phyloP scores from a whole-genome alignment of 64 coral and sea anemone species.

The Montipora sp. region DNA sequence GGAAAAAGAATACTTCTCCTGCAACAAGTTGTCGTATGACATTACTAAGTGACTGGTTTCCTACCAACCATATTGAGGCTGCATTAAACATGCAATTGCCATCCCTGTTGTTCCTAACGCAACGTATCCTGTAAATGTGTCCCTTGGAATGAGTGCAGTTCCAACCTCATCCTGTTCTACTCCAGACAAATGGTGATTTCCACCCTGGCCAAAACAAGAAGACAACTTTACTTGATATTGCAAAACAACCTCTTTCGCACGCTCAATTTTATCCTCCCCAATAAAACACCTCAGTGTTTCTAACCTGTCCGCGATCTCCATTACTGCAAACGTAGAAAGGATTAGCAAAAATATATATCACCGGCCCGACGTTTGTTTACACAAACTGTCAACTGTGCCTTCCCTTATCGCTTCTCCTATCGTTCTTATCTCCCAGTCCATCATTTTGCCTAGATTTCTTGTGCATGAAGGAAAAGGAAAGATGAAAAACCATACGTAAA shows the following conservation, averaged over 20 bases:
- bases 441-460: constrained; percentile 5
- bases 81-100: constrained; percentile 5
- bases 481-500: constrained; percentile 3
- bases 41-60: not conserved
- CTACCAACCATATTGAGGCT: not conserved
- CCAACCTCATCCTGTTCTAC: not conserved
- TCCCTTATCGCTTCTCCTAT: not conserved
- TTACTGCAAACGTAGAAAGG: not conserved
- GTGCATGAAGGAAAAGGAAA: constrained; percentile 8
- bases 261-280: not conserved
- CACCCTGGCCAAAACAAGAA: not conserved
- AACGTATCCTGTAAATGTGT: not conserved
- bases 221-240: not conserved
- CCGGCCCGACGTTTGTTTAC: not conserved
- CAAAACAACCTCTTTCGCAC: not conserved
- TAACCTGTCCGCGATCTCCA: not conserved
- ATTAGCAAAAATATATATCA: not conserved
- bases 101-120: not conserved
- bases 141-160: constrained; percentile 6
- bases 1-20: constrained; percentile 4
- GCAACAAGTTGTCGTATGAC: not conserved
- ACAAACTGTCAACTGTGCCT: not conserved
- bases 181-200: constrained; percentile 4
- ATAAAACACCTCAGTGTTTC: not conserved
- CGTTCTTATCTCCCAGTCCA: not conserved